These are phyloP conservation scores for Phylloscopus whistleri DNA, from an alignment of 2,113 vertebrate genomes.

Conservation along the genomic window DNA sequence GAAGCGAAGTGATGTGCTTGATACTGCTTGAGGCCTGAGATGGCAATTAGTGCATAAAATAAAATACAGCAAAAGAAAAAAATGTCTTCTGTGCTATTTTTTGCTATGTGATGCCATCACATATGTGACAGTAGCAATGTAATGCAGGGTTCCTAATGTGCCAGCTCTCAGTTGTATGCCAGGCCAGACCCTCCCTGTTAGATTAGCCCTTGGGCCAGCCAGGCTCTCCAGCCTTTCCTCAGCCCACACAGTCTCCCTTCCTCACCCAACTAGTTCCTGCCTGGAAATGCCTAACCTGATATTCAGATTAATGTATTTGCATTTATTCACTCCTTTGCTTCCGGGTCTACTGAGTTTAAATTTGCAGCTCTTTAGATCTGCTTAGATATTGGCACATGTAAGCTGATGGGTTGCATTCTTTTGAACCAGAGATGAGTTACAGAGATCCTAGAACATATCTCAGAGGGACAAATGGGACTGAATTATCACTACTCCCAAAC, in stretches of 20 bases:
- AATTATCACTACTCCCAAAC: not conserved
- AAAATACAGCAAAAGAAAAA: not conserved
- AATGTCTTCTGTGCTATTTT: not conserved
- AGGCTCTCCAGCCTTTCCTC: not conserved
- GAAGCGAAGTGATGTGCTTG: not conserved
- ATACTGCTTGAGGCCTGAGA: not conserved
- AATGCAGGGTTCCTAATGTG: not conserved
- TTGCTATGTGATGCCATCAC: not conserved
- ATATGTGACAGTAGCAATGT: not conserved
- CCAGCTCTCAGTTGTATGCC: not conserved
- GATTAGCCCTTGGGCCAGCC: not conserved
- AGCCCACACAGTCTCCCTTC: not conserved
- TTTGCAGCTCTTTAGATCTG: conserved; percentile 12
- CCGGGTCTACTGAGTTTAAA: conserved; percentile 20
- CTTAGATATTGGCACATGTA: not conserved
- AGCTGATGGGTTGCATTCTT: not conserved
- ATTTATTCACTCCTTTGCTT: conserved; percentile 32
- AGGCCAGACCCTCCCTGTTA: not conserved
- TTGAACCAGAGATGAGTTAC: not conserved
- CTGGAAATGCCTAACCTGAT: not conserved
- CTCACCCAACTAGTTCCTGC: not conserved
- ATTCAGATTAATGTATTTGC: conserved; percentile 33
- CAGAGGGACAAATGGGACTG: not conserved
- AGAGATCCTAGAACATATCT: not conserved
- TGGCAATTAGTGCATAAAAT: not conserved